Conservation (phyloP, 1,140 invertebrate species). For the Zaprionus gabonicus region DNA sequence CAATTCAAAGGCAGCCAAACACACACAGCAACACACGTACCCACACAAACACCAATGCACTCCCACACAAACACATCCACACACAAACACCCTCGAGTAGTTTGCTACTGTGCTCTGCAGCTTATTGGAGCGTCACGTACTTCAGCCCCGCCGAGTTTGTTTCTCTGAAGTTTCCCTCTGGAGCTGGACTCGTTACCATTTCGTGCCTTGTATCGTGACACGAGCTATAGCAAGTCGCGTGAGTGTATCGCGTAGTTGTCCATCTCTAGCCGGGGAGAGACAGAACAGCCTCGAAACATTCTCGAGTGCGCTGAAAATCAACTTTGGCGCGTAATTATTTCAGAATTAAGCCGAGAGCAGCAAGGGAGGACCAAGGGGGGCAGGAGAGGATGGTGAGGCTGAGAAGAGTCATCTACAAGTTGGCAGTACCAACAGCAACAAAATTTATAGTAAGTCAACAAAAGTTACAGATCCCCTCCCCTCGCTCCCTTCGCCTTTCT, state of each 20-base stretch:
- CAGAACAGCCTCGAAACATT: slow-evolving; percentile 11
- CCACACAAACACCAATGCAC: slow-evolving; percentile 14
- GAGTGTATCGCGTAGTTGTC: neutral
- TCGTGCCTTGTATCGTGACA: neutral
- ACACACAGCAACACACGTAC: slow-evolving; percentile 5
- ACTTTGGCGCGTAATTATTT: slow-evolving; percentile 67
- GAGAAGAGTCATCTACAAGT: neutral
- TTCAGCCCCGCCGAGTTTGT: slow-evolving; percentile 31
- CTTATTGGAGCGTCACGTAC: slow-evolving; percentile 65
- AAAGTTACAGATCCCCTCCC: slow-evolving; percentile 10
- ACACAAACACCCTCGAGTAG: slow-evolving; percentile 25
- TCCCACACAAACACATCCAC: neutral
- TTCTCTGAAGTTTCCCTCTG: slow-evolving; percentile 9
- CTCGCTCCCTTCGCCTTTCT: neutral
- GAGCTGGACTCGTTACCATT: neutral
- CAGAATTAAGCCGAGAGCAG: slow-evolving; percentile 37
- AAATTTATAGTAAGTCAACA: slow-evolving; percentile 24
- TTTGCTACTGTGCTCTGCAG: slow-evolving; percentile 24
- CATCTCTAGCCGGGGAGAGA: neutral
- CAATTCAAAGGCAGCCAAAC: slow-evolving; percentile 40
- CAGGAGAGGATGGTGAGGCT: neutral
- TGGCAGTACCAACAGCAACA: slow-evolving; percentile 5
- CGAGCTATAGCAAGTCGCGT: neutral
- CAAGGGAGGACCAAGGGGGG: neutral
- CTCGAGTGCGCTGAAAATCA: slow-evolving; percentile 45